These are phyloP conservation scores for Patagioenas fasciata DNA, from an alignment of 2,113 vertebrate species.

Conservation along the genomic window DNA sequence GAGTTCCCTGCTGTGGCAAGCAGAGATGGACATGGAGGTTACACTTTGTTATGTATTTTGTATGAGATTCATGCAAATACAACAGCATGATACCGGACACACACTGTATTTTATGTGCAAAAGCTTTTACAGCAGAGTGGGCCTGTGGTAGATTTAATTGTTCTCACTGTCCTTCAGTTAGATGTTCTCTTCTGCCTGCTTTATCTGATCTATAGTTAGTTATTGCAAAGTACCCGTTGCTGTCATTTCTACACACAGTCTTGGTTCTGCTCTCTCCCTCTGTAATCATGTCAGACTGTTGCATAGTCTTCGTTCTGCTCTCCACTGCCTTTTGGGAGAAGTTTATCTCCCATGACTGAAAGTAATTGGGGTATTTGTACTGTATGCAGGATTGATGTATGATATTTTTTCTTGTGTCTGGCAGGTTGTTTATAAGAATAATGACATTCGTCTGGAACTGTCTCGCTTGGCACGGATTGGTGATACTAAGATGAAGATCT, in stretches of 20 bases:
- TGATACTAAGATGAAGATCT: slow-evolving; percentile 98
- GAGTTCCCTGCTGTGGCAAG: slow-evolving; percentile 20
- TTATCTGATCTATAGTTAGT: background rate
- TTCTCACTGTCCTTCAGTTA: background rate
- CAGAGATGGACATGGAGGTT: background rate
- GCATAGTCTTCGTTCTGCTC: background rate
- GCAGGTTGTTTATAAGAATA: slow-evolving; percentile 99
- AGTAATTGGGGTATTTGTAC: slow-evolving; percentile 43
- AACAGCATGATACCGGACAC: background rate
- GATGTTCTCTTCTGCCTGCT: background rate
- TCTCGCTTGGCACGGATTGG: slow-evolving; percentile 94
- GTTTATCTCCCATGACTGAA: slow-evolving; percentile 32
- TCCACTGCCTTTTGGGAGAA: slow-evolving; percentile 5
- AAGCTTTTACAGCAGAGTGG: background rate
- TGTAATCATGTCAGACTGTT: background rate
- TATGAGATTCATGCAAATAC: slow-evolving; percentile 23
- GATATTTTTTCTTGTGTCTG: slow-evolving; percentile 57
- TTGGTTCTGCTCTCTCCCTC: background rate
- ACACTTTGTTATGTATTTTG: background rate
- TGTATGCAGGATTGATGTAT: slow-evolving; percentile 69
- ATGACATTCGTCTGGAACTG: slow-evolving; percentile 94
- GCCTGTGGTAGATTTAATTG: slow-evolving; percentile 1
- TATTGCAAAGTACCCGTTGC: background rate
- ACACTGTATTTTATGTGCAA: background rate
- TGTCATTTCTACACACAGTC: background rate